Percentiles rank a stretch among this genome's conserved stretches.
Evolutionary conservation across 2,797 vertebrate species (phyloP).

Genomic region (Sebastes oblongus): DNA sequence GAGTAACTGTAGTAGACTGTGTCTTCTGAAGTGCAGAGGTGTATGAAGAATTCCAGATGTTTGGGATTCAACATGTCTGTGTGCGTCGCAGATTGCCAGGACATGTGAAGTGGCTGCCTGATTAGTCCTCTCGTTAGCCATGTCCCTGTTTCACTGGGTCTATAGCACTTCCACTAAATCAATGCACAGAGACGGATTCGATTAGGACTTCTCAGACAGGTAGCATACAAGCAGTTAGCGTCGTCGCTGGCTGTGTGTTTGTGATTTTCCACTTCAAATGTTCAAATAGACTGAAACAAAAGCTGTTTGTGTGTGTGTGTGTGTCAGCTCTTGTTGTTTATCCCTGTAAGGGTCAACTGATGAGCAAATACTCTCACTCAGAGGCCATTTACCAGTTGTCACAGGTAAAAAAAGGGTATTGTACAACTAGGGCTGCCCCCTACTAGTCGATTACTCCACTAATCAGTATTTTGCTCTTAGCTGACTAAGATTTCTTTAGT

Average conservation of each 20-base stretch:
- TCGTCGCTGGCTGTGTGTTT: not conserved
- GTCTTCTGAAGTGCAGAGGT: not conserved
- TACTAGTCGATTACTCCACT: too few relatives aligned
- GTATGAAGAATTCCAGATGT: conserved; percentile 26
- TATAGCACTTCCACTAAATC: conserved; percentile 66
- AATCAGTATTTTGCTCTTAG: too few relatives aligned
- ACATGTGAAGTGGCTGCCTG: conserved; percentile 35
- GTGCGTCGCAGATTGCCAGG: conserved; percentile 9
- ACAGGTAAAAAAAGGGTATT: not conserved
- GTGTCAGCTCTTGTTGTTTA: not conserved
- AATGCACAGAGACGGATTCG: conserved; percentile 66
- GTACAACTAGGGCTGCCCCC: not conserved
- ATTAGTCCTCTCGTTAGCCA: conserved; percentile 39
- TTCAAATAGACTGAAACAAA: conserved; percentile 2
- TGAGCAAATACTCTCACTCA: not conserved
- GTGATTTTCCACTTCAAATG: not conserved
- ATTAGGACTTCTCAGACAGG: conserved; percentile 56
- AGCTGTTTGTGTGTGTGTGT: not conserved
- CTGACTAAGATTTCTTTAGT: too few relatives aligned
- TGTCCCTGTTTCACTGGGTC: conserved; percentile 37
- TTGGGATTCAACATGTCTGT: conserved; percentile 5
- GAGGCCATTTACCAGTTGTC: not conserved
- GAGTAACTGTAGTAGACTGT: not conserved
- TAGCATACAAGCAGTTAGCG: not conserved
- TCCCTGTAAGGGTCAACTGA: not conserved